phyloP scores from a whole-genome alignment of 2,797 vertebrate species.

The Pogoniulus pusillus region DNA sequence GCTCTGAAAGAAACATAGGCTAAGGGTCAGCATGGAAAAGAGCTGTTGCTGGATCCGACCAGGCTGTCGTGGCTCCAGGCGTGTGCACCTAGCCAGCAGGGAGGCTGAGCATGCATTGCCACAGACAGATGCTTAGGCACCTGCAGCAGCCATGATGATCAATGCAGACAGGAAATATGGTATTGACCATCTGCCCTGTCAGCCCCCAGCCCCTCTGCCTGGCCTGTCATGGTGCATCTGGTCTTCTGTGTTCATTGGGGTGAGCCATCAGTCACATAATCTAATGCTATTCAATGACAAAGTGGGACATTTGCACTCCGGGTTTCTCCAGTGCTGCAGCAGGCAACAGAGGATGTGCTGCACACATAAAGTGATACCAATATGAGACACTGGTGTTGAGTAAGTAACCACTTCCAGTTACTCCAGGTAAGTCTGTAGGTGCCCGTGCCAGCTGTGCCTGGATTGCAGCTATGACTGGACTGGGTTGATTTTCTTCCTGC shows the following conservation, averaged over 20 bases:
- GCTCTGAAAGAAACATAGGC: accelerated
- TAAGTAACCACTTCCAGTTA: background rate
- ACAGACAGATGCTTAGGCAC: accelerated
- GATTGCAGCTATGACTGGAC: background rate
- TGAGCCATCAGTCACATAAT: accelerated
- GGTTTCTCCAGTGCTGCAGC: background rate
- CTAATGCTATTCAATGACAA: accelerated
- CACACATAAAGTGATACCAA: accelerated
- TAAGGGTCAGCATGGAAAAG: accelerated
- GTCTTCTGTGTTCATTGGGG: accelerated
- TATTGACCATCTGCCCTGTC: too few relatives aligned
- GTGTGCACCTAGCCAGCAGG: accelerated
- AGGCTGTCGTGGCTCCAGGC: accelerated
- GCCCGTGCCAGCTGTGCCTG: background rate
- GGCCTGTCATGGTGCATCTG: accelerated
- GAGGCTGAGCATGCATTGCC: accelerated
- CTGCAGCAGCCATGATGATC: accelerated
- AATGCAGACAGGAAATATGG: too few relatives aligned
- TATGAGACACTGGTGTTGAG: accelerated
- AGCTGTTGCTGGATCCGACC: accelerated
- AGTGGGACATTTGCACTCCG: background rate
- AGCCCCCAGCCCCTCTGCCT: background rate
- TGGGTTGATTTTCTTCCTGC: accelerated
- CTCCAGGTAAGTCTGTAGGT: background rate
- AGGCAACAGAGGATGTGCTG: accelerated